Conservation (phyloP, 2,797 vertebrate genomes). For the Natrix natrix region DNA sequence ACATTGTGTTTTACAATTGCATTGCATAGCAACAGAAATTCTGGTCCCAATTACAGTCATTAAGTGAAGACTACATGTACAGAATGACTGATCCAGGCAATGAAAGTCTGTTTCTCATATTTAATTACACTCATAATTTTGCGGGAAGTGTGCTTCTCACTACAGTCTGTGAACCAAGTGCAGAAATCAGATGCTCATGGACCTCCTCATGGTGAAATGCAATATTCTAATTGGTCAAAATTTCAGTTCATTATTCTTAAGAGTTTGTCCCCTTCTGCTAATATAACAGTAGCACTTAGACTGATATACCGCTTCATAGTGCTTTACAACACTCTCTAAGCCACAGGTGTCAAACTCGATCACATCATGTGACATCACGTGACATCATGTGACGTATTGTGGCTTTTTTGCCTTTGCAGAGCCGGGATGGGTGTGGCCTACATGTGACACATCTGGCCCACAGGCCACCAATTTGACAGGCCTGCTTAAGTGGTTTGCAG, state of each 20-base stretch:
- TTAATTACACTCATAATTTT: not conserved
- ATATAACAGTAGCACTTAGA: not conserved
- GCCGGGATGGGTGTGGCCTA: no score
- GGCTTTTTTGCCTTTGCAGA: no score
- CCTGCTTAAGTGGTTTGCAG: not conserved
- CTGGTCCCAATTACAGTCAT: not conserved
- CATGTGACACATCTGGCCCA: no score
- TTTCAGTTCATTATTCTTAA: not conserved
- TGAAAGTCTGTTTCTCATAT: not conserved
- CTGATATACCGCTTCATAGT: not conserved
- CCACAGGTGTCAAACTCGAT: no score
- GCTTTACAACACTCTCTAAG: not conserved
- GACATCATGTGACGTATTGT: no score
- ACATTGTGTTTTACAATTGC: not conserved
- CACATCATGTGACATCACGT: no score
- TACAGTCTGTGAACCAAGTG: not conserved
- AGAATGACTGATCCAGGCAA: not conserved
- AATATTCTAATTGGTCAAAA: not conserved
- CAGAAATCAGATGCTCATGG: not conserved
- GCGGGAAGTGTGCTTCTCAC: not conserved
- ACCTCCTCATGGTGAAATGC: not conserved
- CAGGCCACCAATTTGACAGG: no score
- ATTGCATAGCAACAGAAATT: not conserved
- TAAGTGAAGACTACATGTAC: not conserved
- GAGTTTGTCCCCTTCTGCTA: not conserved